Base-by-base conservation (phyloP, 2,113 vertebrate species). In the Anser brachyrhynchus region DNA sequence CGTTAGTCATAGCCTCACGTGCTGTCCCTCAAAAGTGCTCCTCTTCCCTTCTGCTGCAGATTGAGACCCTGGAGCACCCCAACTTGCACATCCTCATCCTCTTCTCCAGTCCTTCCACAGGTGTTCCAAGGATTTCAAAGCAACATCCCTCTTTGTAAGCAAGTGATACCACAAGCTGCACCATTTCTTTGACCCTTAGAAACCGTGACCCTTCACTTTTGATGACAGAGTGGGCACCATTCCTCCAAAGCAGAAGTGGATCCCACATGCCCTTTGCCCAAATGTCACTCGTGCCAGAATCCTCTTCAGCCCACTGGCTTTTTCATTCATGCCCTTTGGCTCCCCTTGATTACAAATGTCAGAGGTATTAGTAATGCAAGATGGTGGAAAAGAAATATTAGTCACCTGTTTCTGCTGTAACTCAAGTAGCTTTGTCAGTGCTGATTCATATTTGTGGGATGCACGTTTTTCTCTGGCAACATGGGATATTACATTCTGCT, bases 381-480 rank as follows among this genome's bases (percentile, higher is more conserved):
- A 81, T 62, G 62, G 77, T 81, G 73, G 76, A 81, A 89, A 89
- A n/a, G 71, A 41, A 87, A 39, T 54, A 78, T 91, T 93, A 93
- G 39, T 95, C 81, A 92, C 58, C 52, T 70, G 15, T 57, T 93
- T 69, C 58, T 69, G 73, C 43, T 72, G n/a, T 72, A 93, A 90
- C 91, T 92, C 91, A 92, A 92, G 73, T 33, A 39, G 59, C 71
- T 91, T 87, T 25, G 29, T 76, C 87, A 84, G 57, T 22, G 87
- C 81, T 92, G 94, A 95, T 84, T 94, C 94, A 92, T 2, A 0
- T 84, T 92, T 92, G 73, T 81, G 52, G 89, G 61, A 89, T 69
- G 81, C 33, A 89, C 19, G 7, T 92, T 77, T 75, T 64, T 77
- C 73, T 90, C 80, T 64, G 62, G 80, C 89, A 72, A n/a, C 72